Evolutionary conservation across 2,888 invertebrate genomes (phyloP).

Genomic region (Panopea generosa): DNA sequence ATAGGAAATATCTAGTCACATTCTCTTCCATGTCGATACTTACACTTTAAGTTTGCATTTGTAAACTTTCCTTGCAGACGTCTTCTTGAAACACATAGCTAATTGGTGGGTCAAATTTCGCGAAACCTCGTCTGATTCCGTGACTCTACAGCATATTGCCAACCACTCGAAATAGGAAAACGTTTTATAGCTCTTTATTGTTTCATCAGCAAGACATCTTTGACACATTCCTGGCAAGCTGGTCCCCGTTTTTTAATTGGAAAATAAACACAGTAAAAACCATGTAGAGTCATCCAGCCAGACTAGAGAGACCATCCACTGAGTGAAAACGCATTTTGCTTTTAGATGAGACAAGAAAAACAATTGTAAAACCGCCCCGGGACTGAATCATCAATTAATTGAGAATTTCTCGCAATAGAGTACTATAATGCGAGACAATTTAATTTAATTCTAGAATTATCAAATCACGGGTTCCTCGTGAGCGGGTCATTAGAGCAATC

Average conservation of each 20-base stretch:
- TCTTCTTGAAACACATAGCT: no score
- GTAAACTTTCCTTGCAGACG: no score
- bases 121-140: no score
- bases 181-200: background rate
- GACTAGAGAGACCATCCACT: background rate
- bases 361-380: slow-evolving; percentile 6
- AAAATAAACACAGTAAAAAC: slow-evolving; percentile 53
- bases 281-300: slow-evolving; percentile 20
- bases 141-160: no score
- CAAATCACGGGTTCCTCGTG: slow-evolving; percentile 37
- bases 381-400: slow-evolving; percentile 41
- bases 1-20: no score
- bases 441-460: slow-evolving; percentile 54
- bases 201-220: slow-evolving; percentile 2
- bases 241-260: slow-evolving; percentile 22
- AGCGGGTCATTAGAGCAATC: slow-evolving; percentile 47
- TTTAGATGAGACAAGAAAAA: slow-evolving; percentile 1
- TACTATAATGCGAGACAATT: slow-evolving; percentile 42
- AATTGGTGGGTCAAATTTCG: no score
- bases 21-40: no score
- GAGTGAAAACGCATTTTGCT: no score
- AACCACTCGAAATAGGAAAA: no score
- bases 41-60: no score
- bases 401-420: slow-evolving; percentile 20
- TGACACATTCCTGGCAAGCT: background rate